Evolutionary conservation across 2,113 vertebrate species (phyloP), one percentile per base, ranked within the genome.

Genomic region (Thalassarche chlororhynchos): DNA sequence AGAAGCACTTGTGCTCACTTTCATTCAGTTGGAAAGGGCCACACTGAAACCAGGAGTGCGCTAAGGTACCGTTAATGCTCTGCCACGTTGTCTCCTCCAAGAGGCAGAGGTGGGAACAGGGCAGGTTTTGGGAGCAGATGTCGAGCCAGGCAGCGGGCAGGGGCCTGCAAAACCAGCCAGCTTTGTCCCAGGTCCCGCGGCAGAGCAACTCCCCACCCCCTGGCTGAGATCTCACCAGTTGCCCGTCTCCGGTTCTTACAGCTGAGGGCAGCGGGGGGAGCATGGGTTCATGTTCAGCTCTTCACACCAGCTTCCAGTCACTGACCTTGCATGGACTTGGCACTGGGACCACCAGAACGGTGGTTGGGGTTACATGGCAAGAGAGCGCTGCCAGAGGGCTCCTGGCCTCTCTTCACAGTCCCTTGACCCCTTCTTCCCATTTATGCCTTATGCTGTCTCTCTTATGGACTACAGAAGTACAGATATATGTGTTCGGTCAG

Each of bases 211-310:
- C 55, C 61, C 23, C 55, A 60, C 6, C 34, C 52, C 38, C 23
- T 40, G 34, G 61, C 36, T 81, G 52, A 64, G 42, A 58, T 26
- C 19, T 23, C 66, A 13, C 24, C 57, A 16, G 25, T 9, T 2
- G 6, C 9, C 16, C 1, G 0, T 15, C 36, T n/a, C 29, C 1
- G 1, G 42, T 6, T 69, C 76, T 84, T 64, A 58, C 12, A 38
- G 62, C 28, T 31, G 62, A 49, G 28, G 58, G 54, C 58, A 69
- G 70, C 1, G 10, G 2, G 2, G 19, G 34, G 46, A 72, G 34
- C 47, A 31, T 0, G 31, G 32, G 46, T 26, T 62, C 55, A 17
- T 1, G 14, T 40, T 54, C 55, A 40, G 28, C 64, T 75, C 12
- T 8, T 84, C 38, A 26, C 51, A 62, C 11, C 62, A 76, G 51